Percentiles rank a stretch among this genome's conserved stretches.
Conservation (phyloP, 92 coral and sea anemone species). For the Umimayanthus chanpuru region DNA sequence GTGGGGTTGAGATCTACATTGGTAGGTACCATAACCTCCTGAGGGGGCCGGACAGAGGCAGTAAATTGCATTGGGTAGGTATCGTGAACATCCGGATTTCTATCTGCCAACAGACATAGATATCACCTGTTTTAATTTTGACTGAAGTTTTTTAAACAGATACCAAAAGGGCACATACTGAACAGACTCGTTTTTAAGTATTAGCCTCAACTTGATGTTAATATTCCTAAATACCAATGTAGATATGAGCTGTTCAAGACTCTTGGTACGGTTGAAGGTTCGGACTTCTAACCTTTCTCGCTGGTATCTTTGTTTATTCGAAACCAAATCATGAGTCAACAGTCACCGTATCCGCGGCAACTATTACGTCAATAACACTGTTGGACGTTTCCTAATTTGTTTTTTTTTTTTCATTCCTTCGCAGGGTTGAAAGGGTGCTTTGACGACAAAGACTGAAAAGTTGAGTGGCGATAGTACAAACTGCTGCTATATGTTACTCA, state of each 20-base stretch:
- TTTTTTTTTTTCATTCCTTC: background rate
- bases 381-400: background rate
- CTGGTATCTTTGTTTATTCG: too few relatives aligned
- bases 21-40: background rate
- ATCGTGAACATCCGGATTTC: background rate
- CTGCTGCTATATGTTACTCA: background rate
- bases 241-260: too few relatives aligned
- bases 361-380: too few relatives aligned
- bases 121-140: background rate
- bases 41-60: background rate
- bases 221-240: too few relatives aligned
- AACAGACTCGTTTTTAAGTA: too few relatives aligned
- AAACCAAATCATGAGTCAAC: too few relatives aligned
- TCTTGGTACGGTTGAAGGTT: too few relatives aligned
- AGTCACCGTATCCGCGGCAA: too few relatives aligned
- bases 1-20: background rate
- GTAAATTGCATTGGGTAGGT: background rate
- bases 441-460: background rate
- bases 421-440: conserved; percentile 10
- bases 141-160: too few relatives aligned
- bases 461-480: background rate
- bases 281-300: too few relatives aligned
- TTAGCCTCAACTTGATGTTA: too few relatives aligned
- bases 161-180: too few relatives aligned
- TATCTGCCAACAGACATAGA: background rate